Percentiles rank a stretch among this genome's conserved stretches.
Conservation (phyloP, 2,113 vertebrate genomes). For the Brienomyrus brachyistius region DNA sequence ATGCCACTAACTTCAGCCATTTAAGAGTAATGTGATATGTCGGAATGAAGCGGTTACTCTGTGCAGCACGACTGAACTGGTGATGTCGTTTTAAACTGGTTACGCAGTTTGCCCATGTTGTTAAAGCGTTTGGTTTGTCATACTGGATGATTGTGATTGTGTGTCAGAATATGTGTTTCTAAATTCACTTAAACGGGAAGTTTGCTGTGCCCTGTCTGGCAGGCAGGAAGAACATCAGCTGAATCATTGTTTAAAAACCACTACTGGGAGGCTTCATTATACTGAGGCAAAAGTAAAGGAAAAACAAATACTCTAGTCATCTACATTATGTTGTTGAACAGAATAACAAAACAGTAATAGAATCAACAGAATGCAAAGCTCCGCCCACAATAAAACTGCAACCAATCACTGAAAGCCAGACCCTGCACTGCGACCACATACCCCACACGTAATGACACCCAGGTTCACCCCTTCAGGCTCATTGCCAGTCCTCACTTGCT, state of each 20-base stretch:
- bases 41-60: neutral
- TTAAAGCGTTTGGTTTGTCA: neutral
- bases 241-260: neutral
- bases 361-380: neutral
- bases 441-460: neutral
- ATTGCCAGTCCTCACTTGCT: neutral
- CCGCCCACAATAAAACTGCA: neutral
- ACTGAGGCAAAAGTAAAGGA: neutral
- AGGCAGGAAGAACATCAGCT: neutral
- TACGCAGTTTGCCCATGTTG: neutral
- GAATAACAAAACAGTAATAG: neutral
- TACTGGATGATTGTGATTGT: neutral
- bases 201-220: neutral
- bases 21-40: conserved; percentile 15
- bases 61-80: neutral
- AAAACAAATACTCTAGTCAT: neutral
- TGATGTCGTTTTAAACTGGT: neutral
- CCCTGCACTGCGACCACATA: neutral
- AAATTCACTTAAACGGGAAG: neutral
- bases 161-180: neutral
- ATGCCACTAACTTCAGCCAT: neutral
- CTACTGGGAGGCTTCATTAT: neutral
- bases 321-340: neutral
- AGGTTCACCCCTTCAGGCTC: neutral
- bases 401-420: neutral